phyloP scores from a whole-genome alignment of 2,113 vertebrate species.

The Urocynchramus pylzowi region DNA sequence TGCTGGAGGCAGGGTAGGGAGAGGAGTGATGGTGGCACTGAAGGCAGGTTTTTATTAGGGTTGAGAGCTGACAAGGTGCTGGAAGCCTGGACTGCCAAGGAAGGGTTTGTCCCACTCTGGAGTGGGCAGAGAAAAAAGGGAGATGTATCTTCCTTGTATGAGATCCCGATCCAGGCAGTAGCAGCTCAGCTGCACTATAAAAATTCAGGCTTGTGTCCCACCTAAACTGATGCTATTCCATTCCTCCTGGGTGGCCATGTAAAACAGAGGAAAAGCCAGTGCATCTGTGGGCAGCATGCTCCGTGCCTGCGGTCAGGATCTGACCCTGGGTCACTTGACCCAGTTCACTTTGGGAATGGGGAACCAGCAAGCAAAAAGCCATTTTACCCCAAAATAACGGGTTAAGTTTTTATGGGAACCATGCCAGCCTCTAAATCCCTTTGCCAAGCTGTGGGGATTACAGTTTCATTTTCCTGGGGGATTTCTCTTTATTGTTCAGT shows the following conservation, averaged over 20 bases:
- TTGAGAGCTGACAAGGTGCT: neutral
- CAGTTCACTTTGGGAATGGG: neutral
- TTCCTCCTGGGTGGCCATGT: neutral
- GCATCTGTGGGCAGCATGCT: neutral
- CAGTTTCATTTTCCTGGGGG: constrained; percentile 51
- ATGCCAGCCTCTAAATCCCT: constrained; percentile 31
- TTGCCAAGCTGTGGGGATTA: constrained; percentile 44
- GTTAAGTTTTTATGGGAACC: constrained; percentile 12
- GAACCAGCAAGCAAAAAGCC: neutral
- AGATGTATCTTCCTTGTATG: neutral
- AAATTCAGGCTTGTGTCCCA: neutral
- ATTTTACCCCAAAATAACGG: neutral
- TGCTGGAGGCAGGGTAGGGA: neutral
- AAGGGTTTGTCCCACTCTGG: neutral
- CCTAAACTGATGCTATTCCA: neutral
- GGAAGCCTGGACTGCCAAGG: neutral
- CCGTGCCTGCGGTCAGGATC: neutral
- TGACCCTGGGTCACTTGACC: neutral
- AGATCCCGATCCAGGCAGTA: neutral
- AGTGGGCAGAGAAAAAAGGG: neutral
- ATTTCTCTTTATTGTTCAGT: constrained; percentile 45
- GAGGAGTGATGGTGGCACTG: neutral
- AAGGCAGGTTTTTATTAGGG: neutral
- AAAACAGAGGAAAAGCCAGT: neutral
- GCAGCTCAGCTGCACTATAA: neutral